Evolutionary conservation across 2,888 invertebrate genomes (phyloP).

Genomic region (Protodeltote pygarga): DNA sequence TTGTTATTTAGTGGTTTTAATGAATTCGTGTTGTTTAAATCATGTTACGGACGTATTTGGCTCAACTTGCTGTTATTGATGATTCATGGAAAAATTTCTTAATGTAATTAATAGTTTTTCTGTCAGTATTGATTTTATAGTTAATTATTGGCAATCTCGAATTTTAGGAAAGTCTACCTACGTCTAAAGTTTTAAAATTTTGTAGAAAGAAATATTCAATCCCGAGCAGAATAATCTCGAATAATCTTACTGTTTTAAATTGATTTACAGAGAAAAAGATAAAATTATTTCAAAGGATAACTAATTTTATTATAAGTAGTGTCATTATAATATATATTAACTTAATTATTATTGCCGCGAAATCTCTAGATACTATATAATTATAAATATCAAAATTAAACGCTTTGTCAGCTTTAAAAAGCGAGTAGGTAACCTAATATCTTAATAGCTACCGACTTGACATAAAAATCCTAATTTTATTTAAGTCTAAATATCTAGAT

Average conservation of each 20-base stretch:
- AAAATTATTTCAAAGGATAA: too few relatives aligned
- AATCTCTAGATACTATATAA: too few relatives aligned
- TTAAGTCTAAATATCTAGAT: constrained; percentile 27
- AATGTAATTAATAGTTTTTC: constrained; percentile 6
- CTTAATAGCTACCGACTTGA: constrained; percentile 22
- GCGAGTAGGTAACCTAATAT: constrained; percentile 38
- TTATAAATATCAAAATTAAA: constrained; percentile 25
- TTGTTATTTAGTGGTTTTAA: constrained; percentile 31
- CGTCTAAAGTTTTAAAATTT: too few relatives aligned
- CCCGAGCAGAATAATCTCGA: too few relatives aligned
- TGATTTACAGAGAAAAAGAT: too few relatives aligned
- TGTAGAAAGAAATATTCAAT: too few relatives aligned
- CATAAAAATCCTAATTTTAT: constrained; percentile 14
- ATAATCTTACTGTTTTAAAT: too few relatives aligned
- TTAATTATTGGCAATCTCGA: too few relatives aligned
- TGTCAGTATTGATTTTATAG: constrained; percentile 2
- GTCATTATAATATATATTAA: too few relatives aligned
- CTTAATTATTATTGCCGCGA: too few relatives aligned
- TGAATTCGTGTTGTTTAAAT: constrained; percentile 29
- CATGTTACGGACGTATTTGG: constrained; percentile 23
- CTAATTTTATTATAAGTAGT: too few relatives aligned
- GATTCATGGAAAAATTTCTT: constrained; percentile 9
- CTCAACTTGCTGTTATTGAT: constrained; percentile 13
- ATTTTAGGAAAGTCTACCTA: too few relatives aligned
- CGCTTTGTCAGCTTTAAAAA: constrained; percentile 13